These are phyloP conservation scores for Chymomyza fuscimana DNA, from an alignment of 2,888 invertebrate species.

Conservation along the genomic window DNA sequence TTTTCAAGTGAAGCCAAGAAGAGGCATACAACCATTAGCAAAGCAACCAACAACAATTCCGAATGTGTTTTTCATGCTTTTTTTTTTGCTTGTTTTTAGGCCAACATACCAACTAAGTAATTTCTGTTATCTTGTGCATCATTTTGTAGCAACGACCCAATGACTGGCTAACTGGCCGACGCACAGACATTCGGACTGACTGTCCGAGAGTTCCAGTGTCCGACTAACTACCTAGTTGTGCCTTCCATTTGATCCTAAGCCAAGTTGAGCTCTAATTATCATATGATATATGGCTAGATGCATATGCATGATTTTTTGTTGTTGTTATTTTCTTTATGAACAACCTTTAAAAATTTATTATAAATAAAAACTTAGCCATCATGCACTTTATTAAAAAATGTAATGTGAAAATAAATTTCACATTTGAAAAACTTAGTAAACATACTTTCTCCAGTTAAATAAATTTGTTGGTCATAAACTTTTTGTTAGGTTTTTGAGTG, in stretches of 20 bases:
- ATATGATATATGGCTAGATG: neutral
- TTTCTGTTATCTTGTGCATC: slow-evolving; percentile 70
- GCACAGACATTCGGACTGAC: slow-evolving; percentile 30
- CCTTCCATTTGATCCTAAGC: slow-evolving; percentile 16
- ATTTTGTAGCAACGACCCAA: slow-evolving; percentile 61
- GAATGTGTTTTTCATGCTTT: slow-evolving; percentile 65
- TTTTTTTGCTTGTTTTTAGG: slow-evolving; percentile 55
- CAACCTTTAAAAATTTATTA: neutral
- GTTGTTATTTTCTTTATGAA: neutral
- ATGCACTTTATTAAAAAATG: no score
- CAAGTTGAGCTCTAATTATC: slow-evolving; percentile 18
- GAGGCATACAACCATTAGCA: slow-evolving; percentile 39
- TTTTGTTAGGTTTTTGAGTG: no score
- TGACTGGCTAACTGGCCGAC: slow-evolving; percentile 31
- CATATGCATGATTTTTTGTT: neutral
- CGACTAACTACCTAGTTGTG: neutral
- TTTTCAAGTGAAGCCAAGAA: slow-evolving; percentile 61
- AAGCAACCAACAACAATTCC: slow-evolving; percentile 49
- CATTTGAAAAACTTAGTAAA: neutral
- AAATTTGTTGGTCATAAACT: neutral
- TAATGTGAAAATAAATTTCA: neutral
- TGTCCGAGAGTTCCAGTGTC: neutral
- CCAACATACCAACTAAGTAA: slow-evolving; percentile 61
- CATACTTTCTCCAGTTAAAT: neutral
- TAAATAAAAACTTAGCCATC: neutral